Conservation (phyloP, 2,113 vertebrate species). For the Mormyrus lacerda region DNA sequence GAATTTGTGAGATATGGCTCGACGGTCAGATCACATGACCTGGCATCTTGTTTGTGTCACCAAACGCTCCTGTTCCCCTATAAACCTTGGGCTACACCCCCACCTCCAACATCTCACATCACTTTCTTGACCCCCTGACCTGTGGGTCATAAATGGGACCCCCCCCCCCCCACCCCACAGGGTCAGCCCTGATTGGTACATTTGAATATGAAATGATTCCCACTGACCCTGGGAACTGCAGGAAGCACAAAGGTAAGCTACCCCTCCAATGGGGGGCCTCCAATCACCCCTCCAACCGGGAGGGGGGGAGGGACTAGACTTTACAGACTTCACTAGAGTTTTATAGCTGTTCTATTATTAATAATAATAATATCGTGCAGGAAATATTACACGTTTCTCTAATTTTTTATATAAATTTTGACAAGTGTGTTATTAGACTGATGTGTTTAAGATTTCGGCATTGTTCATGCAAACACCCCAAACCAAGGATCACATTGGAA, state of each 20-base stretch:
- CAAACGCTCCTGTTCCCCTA: slow-evolving; percentile 9
- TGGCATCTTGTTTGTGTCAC: neutral
- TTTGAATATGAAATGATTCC: slow-evolving; percentile 73
- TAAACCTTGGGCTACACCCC: slow-evolving; percentile 48
- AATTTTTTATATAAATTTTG: neutral
- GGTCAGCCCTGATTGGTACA: slow-evolving; percentile 61
- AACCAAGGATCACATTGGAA: neutral
- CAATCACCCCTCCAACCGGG: neutral
- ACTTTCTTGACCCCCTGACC: slow-evolving; percentile 68
- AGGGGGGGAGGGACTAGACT: neutral
- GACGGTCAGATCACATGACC: neutral
- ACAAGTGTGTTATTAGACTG: neutral
- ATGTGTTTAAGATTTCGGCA: neutral
- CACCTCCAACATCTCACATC: slow-evolving; percentile 59
- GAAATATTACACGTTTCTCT: neutral
- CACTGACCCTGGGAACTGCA: slow-evolving; percentile 63
- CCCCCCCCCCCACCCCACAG: slow-evolving; percentile 5
- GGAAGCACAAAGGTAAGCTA: slow-evolving; percentile 47
- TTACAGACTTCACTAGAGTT: neutral
- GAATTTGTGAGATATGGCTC: neutral
- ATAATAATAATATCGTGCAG: neutral
- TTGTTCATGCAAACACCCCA: neutral
- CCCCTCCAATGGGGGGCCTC: slow-evolving; percentile 27
- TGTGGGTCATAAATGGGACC: slow-evolving; percentile 62
- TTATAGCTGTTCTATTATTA: neutral